phyloP scores from a whole-genome alignment of 2,113 vertebrate species.

The Lethenteron reissneri region DNA sequence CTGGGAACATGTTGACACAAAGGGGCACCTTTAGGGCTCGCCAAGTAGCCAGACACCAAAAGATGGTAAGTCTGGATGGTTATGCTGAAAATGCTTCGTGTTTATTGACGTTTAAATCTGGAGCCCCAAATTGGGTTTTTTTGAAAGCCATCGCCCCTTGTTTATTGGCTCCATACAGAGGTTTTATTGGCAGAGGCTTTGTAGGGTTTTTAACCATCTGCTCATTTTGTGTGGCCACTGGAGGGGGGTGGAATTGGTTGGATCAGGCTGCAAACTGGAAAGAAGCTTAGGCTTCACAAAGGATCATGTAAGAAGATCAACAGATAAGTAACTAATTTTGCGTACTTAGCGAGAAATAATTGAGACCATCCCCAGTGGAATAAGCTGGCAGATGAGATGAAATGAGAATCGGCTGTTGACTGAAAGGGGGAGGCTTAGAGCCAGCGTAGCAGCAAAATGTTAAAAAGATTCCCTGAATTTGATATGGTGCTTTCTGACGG shows the following conservation, averaged over 20 bases:
- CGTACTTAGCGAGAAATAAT: slow-evolving; percentile 79
- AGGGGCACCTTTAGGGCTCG: too few relatives aligned
- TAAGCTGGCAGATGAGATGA: slow-evolving; percentile 35
- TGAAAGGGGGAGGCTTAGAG: slow-evolving; percentile 1
- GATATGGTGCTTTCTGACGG: slow-evolving; percentile 3
- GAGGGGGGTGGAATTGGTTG: slow-evolving; percentile 4
- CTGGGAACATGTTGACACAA: too few relatives aligned
- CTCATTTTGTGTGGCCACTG: neutral
- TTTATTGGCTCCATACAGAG: too few relatives aligned
- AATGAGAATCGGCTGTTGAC: slow-evolving; percentile 14
- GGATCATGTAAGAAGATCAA: slow-evolving; percentile 92
- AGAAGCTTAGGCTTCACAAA: slow-evolving; percentile 41
- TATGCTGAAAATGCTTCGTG: too few relatives aligned
- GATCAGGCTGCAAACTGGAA: slow-evolving; percentile 4
- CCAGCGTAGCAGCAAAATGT: slow-evolving; percentile 3
- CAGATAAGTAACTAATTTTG: slow-evolving; percentile 95
- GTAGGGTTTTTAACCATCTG: slow-evolving; percentile 3
- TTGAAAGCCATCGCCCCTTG: too few relatives aligned
- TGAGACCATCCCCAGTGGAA: slow-evolving; percentile 27
- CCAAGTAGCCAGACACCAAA: too few relatives aligned
- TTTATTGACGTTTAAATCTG: too few relatives aligned
- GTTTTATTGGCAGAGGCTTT: neutral
- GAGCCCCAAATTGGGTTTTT: too few relatives aligned
- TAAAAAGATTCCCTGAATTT: slow-evolving; percentile 7
- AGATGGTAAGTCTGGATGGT: too few relatives aligned